Conservation (phyloP, 2,888 invertebrate species). For the Pristionchus exspectatus region DNA sequence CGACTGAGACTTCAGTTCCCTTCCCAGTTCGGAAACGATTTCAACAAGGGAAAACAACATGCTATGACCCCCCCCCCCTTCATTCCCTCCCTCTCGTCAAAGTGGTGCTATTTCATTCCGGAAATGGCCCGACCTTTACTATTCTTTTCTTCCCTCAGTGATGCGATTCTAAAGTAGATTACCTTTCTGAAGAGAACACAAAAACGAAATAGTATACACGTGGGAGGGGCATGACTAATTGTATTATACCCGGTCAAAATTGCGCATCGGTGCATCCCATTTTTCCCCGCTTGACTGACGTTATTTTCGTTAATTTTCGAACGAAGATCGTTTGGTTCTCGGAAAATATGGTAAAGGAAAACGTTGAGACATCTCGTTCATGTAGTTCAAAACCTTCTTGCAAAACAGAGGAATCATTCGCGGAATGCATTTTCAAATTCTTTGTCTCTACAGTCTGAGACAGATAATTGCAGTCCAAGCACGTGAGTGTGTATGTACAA, state of each 20-base stretch:
- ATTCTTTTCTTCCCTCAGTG: background rate
- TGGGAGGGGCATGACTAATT: background rate
- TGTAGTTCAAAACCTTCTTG: too few species aligned
- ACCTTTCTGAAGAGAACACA: background rate
- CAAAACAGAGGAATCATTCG: background rate
- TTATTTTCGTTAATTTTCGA: background rate
- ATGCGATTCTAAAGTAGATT: background rate
- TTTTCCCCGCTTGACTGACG: background rate
- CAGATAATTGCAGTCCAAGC: background rate
- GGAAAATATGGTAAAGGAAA: background rate
- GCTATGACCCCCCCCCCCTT: background rate
- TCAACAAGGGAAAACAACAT: background rate
- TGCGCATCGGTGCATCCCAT: background rate
- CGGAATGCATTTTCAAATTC: background rate
- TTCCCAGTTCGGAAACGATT: constrained; percentile 31
- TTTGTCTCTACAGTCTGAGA: background rate
- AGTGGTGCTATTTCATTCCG: background rate
- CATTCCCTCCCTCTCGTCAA: background rate
- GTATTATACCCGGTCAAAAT: background rate
- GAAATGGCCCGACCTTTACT: constrained; percentile 11
- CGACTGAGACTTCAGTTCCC: background rate
- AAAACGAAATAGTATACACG: background rate
- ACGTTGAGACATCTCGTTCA: too few species aligned
- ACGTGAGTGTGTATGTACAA: background rate
- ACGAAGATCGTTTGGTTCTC: background rate